Base-by-base conservation (phyloP, 2,113 vertebrate species). In the Regulus satrapa region DNA sequence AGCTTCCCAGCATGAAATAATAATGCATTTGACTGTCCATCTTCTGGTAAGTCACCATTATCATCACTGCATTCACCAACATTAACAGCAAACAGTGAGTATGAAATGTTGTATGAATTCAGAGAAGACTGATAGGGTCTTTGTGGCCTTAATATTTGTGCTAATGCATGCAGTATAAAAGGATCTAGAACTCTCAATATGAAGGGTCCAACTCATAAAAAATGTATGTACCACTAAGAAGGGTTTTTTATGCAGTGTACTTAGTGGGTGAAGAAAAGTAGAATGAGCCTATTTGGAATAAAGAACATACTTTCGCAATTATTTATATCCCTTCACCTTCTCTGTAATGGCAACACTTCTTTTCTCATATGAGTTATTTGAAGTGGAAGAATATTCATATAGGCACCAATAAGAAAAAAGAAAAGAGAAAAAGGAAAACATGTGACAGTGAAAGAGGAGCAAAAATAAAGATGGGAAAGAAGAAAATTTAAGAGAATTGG, bases 1-100 rank as follows among this genome's bases (percentile, higher is more conserved):
- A 97, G 90, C 78, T 87, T 85, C 90, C 92, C 96, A 96, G 79
- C 94, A 97, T 98, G 79, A 98, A 98, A 98, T 98, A 98, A 97
- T 97, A 98, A 98, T 97, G 95, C 87, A 85, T 95, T 96, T 95
- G 89, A 95, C 95, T 96, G 94, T 95, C 97, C 94, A 62, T 96
- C 97, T 97, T 92, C 93, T 95, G 95, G 96, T 96, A 95, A 93
- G 75, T 96, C 97, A 97, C 95, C 95, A 98, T 97, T 97, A 95
- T 97, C 58, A 63, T 91, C 91, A 52, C 90, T 92, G 89, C 88
- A 73, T 96, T 96, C 93, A 84, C 77, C 75, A 74, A 93, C 71
- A 78, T 84, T 97, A 94, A 92, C 94, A 83, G 93, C 81, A 95
- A 94, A 95, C 77, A 95, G 45, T 84, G 86, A 75, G 69, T 72